These are phyloP conservation scores for Tetranychus piercei DNA, from an alignment of 2,888 invertebrate species.

Conservation along the genomic window DNA sequence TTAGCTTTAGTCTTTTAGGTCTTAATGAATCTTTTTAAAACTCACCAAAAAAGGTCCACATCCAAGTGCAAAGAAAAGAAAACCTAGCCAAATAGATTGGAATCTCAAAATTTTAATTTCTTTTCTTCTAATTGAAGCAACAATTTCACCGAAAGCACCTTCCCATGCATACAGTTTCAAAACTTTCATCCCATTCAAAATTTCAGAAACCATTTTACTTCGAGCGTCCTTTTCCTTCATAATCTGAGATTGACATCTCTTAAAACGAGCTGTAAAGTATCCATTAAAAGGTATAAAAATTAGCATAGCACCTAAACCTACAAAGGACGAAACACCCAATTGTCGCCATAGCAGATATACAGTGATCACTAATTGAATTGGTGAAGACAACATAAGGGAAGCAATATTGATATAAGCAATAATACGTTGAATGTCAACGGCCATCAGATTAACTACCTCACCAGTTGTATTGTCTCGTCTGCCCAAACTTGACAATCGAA, in stretches of 20 bases:
- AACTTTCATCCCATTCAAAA: slow-evolving; percentile 75
- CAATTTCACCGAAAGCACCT: slow-evolving; percentile 69
- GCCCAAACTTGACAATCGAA: slow-evolving; percentile 33
- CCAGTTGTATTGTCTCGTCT: slow-evolving; percentile 36
- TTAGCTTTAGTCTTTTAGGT: slow-evolving; percentile 22
- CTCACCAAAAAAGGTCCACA: slow-evolving; percentile 48
- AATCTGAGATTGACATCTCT: slow-evolving; percentile 41
- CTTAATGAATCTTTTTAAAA: slow-evolving; percentile 31
- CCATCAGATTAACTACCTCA: slow-evolving; percentile 40
- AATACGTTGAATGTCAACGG: slow-evolving; percentile 35
- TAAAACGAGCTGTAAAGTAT: slow-evolving; percentile 27
- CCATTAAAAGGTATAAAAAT: slow-evolving; percentile 34
- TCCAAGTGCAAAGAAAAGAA: slow-evolving; percentile 78
- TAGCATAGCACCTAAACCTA: slow-evolving; percentile 37
- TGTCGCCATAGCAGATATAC: slow-evolving; percentile 27
- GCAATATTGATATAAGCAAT: slow-evolving; percentile 32
- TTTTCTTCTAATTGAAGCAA: slow-evolving; percentile 62
- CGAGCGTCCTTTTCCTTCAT: slow-evolving; percentile 86
- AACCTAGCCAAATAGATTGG: slow-evolving; percentile 71
- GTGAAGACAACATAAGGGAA: slow-evolving; percentile 33
- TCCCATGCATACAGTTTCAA: slow-evolving; percentile 88
- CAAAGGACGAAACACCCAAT: slow-evolving; percentile 32
- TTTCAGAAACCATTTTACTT: slow-evolving; percentile 80
- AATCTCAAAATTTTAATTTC: slow-evolving; percentile 71
- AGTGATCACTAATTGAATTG: slow-evolving; percentile 30